Conservation (phyloP, 2,888 invertebrate species). For the Aquatica leii region DNA sequence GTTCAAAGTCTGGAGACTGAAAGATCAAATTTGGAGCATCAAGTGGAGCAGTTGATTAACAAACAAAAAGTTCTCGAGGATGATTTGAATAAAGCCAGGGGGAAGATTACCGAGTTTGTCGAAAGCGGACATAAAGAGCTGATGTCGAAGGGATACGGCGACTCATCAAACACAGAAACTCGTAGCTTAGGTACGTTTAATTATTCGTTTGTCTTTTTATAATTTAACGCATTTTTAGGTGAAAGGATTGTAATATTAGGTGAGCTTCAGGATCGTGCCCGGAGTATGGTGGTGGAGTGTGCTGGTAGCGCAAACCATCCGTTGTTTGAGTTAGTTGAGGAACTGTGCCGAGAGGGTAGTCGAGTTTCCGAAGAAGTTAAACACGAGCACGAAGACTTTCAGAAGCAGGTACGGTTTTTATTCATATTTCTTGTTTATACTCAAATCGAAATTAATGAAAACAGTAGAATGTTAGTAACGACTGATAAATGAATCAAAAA, state of each 20-base stretch:
- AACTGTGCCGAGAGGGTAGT: constrained; percentile 67
- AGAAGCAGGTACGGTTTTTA: constrained; percentile 74
- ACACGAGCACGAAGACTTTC: constrained; percentile 75
- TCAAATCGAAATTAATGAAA: too few relatives aligned
- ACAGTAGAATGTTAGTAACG: too few relatives aligned
- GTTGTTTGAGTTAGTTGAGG: constrained; percentile 68
- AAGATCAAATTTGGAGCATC: constrained; percentile 64
- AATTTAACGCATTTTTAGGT: constrained; percentile 36
- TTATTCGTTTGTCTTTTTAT: not conserved
- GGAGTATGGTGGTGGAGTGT: constrained; percentile 60
- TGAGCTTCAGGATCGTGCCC: constrained; percentile 58
- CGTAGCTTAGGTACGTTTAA: constrained; percentile 44
- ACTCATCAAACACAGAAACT: constrained; percentile 42
- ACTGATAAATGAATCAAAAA: too few relatives aligned
- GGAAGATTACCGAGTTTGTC: constrained; percentile 61
- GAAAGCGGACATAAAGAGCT: constrained; percentile 63
- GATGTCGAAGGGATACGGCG: constrained; percentile 65
- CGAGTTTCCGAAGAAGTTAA: constrained; percentile 71
- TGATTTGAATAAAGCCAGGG: constrained; percentile 59
- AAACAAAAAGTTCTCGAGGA: constrained; percentile 66
- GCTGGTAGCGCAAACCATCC: constrained; percentile 56
- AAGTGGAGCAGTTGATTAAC: constrained; percentile 68
- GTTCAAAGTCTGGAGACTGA: constrained; percentile 61
- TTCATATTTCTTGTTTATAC: too few relatives aligned
- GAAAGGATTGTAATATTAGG: constrained; percentile 49